Percentiles rank a stretch among this genome's conserved stretches.
phyloP scores from a whole-genome alignment of 2,797 vertebrate species.

The Crenuchus spilurus region DNA sequence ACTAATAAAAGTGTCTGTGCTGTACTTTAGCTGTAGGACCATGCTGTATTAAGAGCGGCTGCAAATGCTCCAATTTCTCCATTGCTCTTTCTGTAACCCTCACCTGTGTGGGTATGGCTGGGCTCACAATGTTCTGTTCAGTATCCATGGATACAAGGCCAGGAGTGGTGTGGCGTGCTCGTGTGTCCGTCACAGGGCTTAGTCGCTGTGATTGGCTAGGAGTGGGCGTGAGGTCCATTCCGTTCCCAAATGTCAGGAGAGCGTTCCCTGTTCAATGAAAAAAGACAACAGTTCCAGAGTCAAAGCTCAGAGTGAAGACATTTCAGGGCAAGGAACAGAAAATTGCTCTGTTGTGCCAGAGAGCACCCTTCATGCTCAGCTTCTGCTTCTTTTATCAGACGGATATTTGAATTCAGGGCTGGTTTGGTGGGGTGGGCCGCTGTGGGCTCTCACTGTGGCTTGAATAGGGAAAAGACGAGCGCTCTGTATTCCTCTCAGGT shows the following conservation, averaged over 20 bases:
- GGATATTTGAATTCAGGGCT: slow-evolving; percentile 47
- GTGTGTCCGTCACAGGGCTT: slow-evolving; percentile 71
- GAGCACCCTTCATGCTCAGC: slow-evolving; percentile 31
- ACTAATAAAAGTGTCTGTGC: slow-evolving; percentile 6
- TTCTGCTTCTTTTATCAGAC: slow-evolving; percentile 38
- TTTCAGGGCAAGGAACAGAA: slow-evolving; percentile 4
- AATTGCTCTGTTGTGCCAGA: background rate
- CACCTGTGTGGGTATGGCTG: slow-evolving; percentile 88
- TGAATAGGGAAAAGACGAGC: slow-evolving; percentile 55
- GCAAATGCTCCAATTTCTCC: slow-evolving; percentile 24
- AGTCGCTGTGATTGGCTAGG: slow-evolving; percentile 67
- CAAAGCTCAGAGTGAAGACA: slow-evolving; percentile 25
- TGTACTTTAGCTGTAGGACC: background rate
- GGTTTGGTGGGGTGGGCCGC: background rate
- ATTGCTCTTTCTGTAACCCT: slow-evolving; percentile 35
- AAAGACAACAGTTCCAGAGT: slow-evolving; percentile 37
- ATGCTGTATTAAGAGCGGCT: slow-evolving; percentile 8
- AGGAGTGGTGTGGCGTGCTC: slow-evolving; percentile 69
- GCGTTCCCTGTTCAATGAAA: slow-evolving; percentile 81
- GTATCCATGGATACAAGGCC: slow-evolving; percentile 71
- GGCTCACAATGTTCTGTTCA: slow-evolving; percentile 74
- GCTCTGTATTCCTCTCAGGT: slow-evolving; percentile 78
- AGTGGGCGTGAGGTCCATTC: slow-evolving; percentile 75
- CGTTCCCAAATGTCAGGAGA: slow-evolving; percentile 86
- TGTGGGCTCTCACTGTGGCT: slow-evolving; percentile 13